Base-by-base conservation (phyloP, 2,888 invertebrate genomes). In the Phasia obesa region DNA sequence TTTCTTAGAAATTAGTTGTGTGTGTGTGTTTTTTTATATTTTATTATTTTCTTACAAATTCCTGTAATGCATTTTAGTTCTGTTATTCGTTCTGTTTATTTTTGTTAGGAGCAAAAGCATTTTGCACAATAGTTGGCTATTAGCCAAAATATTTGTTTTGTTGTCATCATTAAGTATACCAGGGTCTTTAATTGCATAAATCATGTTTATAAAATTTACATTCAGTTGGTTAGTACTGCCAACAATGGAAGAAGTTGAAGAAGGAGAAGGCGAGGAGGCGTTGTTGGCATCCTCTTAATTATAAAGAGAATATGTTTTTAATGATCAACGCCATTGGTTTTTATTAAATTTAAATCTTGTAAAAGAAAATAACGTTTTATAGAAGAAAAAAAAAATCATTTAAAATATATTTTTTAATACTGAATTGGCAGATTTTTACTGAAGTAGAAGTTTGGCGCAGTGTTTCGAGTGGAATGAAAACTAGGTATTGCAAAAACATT, bases 21-120 rank as follows among this genome's bases (percentile, higher is more conserved):
- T 38, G n/a, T n/a, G n/a, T n/a, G n/a, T 60, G 19, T 11, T 38
- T 27, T 44, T 19, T 9, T 27, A 27, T 27, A 38, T 27, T 51
- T 53, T 62, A 38, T n/a, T 19, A 23, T 42, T 15, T 13, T 65
- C 53, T 11, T 53, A 6, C 64, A 44, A 71, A 83, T 79, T 83
- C 71, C 67, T 83, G 83, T 67, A 79, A 79, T 31, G 31, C 31
- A 31, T 31, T 31, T 67, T 65, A 65, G 71, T 60, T 78, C 21
- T 3, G 6, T 55, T 44, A 19, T 64, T 21, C 7, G 2, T 55
- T 44, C n/a, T 23, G 15, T 77, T 76, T 60, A n/a, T 42, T 15
- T 35, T 31, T 42, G 25, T 62, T 25, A 4, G 27, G 4, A 55
- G 55, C 77, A 70, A 55, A 77, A 62, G 27, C 55, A 69, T 80